A percentile compares a stretch with the other conserved stretches of the same genome.
Evolutionary conservation across 2,888 invertebrate species (phyloP).

Genomic region (Gymnocheta viridis): DNA sequence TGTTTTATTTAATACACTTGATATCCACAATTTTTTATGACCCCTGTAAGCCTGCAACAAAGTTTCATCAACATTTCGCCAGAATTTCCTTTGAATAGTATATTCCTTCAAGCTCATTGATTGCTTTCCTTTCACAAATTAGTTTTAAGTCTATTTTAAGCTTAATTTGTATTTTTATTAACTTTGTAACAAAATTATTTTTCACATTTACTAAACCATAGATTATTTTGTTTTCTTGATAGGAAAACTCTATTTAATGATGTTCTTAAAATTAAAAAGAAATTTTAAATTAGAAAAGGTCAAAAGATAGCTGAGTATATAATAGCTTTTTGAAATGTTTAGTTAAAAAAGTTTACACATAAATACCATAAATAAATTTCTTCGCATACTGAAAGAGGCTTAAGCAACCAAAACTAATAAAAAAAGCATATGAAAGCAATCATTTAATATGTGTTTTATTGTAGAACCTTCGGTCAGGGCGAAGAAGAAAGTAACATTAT

Average conservation of each 20-base stretch:
- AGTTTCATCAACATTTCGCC: background rate
- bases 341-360: background rate
- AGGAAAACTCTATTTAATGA: too few species aligned
- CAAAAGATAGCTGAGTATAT: background rate
- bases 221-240: background rate
- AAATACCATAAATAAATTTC: background rate
- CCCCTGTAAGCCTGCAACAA: too few species aligned
- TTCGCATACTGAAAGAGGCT: background rate
- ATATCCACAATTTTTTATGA: too few species aligned
- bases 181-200: background rate
- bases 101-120: background rate
- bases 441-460: too few species aligned
- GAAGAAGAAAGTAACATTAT: too few species aligned
- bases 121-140: too few species aligned
- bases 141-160: background rate
- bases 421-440: background rate
- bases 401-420: background rate
- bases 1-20: too few species aligned
- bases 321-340: background rate
- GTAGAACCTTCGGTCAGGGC: too few species aligned
- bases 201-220: constrained; percentile 8
- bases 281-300: background rate
- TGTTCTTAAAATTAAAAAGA: background rate
- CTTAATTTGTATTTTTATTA: background rate
- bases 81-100: background rate